Evolutionary conservation across 2,888 invertebrate genomes (phyloP), one percentile per base, ranked within the genome.

Genomic region (Lepidonotus clava): DNA sequence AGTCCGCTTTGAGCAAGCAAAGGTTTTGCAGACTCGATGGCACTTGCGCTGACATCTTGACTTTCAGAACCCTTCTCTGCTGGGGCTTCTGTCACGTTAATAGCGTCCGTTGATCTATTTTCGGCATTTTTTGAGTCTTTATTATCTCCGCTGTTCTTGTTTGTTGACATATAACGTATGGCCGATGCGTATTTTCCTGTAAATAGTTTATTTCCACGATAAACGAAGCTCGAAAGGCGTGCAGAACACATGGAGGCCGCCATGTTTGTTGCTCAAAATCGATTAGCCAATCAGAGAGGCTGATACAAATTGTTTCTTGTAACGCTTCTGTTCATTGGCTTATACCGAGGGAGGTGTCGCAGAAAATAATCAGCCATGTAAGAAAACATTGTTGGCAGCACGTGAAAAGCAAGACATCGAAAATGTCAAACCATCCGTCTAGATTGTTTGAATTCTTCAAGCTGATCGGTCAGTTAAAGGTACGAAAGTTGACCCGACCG

Each of bases 391-490:
- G n/a, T n/a, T n/a, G n/a, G n/a, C n/a, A n/a, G n/a, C n/a, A n/a
- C n/a, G n/a, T n/a, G n/a, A n/a, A 46, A 18, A 11, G 21, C 36
- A 21, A 41, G 80, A 46, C 11, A 34, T 6, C 28, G 5, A 34
- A 84, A 46, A 86, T 86, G 86, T 41, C 83, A 40, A 67, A 14
- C 18, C n/a, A 36, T 18, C 41, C 28, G n/a, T 67, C 67, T 24
- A 85, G 86, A 41, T n/a, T 67, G 5, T 40, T 87, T 38, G 67
- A 87, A 41, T 87, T 87, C 38, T 76, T 87, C 61, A 77, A 53
- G 32, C 77, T 87, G 40, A 80, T 87, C 8, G 87, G 87, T 28
- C 84, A 67, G 66, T 66, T 87, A 11, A 87, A 87, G 85, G 87
- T 87, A 34, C 2, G 71, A 18, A 66, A n/a, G n/a, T n/a, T n/a